Evolutionary conservation across 2,113 vertebrate genomes (phyloP).

Genomic region (Siniperca knerii): DNA sequence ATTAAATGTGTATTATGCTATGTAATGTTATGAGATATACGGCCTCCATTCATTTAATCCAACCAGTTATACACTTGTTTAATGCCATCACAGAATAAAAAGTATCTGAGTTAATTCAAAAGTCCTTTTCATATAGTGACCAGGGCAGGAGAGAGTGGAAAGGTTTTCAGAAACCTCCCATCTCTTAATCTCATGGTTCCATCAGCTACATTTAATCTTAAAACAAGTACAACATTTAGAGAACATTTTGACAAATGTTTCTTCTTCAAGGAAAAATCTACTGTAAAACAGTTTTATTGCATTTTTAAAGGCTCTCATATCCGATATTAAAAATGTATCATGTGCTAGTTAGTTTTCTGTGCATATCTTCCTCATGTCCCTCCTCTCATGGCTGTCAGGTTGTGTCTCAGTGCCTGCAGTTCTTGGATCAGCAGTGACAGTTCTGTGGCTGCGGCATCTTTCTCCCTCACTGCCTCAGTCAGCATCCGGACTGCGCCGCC

Average conservation of each 20-base stretch:
- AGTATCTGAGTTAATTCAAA: not conserved
- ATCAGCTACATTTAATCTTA: not conserved
- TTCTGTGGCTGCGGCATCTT: conserved; percentile 65
- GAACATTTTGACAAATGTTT: not conserved
- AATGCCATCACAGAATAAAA: not conserved
- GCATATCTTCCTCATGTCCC: conserved; percentile 44
- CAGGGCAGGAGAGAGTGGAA: not conserved
- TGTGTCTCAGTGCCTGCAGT: conserved; percentile 86
- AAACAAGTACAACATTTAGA: not conserved
- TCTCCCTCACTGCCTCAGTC: conserved; percentile 76
- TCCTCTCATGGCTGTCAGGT: conserved; percentile 75
- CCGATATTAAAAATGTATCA: not conserved
- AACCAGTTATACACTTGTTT: not conserved
- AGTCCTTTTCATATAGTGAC: not conserved
- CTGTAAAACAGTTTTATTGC: not conserved
- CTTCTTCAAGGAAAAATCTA: not conserved
- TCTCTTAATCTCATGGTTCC: not conserved
- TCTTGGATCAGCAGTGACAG: conserved; percentile 82
- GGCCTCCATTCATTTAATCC: not conserved
- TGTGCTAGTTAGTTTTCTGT: not conserved
- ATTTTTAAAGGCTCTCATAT: not conserved
- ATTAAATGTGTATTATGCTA: not conserved
- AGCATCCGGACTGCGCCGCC: conserved; percentile 83
- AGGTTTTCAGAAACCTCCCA: not conserved
- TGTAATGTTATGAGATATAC: not conserved